These are phyloP conservation scores for Chaetops frenatus DNA, from an alignment of 2,113 vertebrate genomes.

Conservation along the genomic window DNA sequence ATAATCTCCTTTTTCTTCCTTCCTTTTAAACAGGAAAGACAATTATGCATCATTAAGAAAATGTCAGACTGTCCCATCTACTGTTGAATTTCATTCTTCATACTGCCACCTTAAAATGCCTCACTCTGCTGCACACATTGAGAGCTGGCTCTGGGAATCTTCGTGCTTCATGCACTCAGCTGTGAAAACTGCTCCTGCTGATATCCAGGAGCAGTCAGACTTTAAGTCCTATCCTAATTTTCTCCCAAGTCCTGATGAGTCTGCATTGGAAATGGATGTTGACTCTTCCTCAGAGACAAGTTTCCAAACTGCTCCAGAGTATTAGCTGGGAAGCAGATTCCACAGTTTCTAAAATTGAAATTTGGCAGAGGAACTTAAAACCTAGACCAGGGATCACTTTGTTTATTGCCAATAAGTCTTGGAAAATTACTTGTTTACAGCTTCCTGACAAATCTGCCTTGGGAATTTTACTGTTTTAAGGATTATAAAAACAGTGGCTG, in stretches of 20 bases:
- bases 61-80: constrained; percentile 64
- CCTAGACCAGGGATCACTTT: not conserved
- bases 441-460: constrained; percentile 44
- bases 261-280: constrained; percentile 25
- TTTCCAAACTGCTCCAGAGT: constrained; percentile 56
- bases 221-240: not conserved
- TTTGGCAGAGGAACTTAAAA: not conserved
- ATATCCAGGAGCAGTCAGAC: not conserved
- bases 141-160: constrained; percentile 73
- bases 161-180: constrained; percentile 3
- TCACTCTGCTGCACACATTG: constrained; percentile 69
- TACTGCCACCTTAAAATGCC: constrained; percentile 25
- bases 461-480: not conserved
- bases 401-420: constrained; percentile 5
- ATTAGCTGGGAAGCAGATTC: not conserved
- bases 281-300: constrained; percentile 55
- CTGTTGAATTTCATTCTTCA: constrained; percentile 7
- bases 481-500: not conserved
- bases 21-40: constrained; percentile 24
- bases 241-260: constrained; percentile 20
- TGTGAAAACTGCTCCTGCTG: not conserved
- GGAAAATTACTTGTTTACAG: constrained; percentile 31
- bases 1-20: not conserved
- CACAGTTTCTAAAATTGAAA: not conserved
- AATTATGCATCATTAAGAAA: constrained; percentile 65